Conservation (phyloP, 2,888 invertebrate genomes). For the Tridacna gigas region DNA sequence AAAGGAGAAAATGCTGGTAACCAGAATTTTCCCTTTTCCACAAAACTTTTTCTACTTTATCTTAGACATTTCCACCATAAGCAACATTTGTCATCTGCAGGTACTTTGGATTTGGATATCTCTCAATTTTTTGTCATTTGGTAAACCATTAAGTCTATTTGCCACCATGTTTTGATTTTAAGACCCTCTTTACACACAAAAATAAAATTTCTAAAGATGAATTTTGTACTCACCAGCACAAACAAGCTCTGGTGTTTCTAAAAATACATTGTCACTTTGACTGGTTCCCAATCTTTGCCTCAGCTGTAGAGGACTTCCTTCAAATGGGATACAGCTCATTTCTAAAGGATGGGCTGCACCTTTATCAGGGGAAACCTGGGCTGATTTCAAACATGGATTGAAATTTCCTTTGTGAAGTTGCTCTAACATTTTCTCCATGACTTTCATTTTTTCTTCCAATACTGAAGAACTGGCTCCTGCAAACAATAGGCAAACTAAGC, state of each 20-base stretch:
- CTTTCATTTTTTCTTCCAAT: conserved; percentile 71
- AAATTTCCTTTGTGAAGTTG: conserved; percentile 80
- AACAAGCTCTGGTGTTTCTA: conserved; percentile 62
- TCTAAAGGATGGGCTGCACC: conserved; percentile 69
- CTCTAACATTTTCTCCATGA: conserved; percentile 75
- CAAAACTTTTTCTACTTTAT: too few relatives aligned
- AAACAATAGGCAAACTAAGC: conserved; percentile 2
- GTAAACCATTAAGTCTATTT: too few relatives aligned
- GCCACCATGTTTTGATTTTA: too few relatives aligned
- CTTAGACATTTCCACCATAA: too few relatives aligned
- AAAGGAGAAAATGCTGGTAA: too few relatives aligned
- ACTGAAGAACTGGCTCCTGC: conserved; percentile 80
- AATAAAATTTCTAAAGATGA: too few relatives aligned
- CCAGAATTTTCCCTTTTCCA: too few relatives aligned
- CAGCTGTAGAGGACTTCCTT: conserved; percentile 69
- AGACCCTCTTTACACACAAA: too few relatives aligned
- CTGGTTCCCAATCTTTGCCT: conserved; percentile 47
- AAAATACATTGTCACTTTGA: conserved; percentile 52
- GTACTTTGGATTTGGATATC: too few relatives aligned
- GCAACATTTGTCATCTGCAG: too few relatives aligned
- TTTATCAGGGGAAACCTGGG: conserved; percentile 63
- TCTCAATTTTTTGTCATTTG: too few relatives aligned
- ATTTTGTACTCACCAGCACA: conserved; percentile 43
- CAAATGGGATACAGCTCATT: conserved; percentile 77
- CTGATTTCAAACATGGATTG: conserved; percentile 67